Conservation (phyloP, 2,888 invertebrate species). For the Drosophila falleni region DNA sequence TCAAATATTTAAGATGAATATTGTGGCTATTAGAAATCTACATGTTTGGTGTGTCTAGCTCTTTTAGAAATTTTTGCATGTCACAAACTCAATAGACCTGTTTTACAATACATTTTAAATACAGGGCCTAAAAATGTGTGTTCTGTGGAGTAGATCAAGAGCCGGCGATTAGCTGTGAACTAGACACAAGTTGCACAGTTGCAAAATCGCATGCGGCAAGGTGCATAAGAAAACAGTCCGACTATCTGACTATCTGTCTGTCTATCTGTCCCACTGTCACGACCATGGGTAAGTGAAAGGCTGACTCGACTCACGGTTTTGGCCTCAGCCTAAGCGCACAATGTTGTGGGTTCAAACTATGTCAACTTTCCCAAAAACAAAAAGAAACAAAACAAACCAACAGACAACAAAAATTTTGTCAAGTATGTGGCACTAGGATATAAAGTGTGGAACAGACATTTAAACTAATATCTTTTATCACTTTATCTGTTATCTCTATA, state of each 20-base stretch:
- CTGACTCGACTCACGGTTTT: constrained; percentile 72
- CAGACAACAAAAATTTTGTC: constrained; percentile 34
- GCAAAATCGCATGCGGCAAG: constrained; percentile 36
- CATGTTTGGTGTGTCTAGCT: not conserved
- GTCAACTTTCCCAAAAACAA: constrained; percentile 72
- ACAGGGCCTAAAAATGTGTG: not conserved
- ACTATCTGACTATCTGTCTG: constrained; percentile 7
- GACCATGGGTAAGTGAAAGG: constrained; percentile 67
- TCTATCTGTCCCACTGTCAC: constrained; percentile 28
- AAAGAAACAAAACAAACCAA: not conserved
- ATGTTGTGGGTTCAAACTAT: constrained; percentile 67
- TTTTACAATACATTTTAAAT: too few species aligned
- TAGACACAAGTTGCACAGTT: constrained; percentile 31
- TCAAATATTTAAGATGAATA: too few species aligned
- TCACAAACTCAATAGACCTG: not conserved
- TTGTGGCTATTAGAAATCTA: not conserved
- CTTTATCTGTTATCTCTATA: constrained; percentile 16
- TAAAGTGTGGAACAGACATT: constrained; percentile 35
- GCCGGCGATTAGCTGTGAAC: constrained; percentile 54
- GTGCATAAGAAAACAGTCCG: constrained; percentile 38
- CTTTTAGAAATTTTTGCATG: too few species aligned
- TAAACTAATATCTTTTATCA: constrained; percentile 21
- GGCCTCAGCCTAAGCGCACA: constrained; percentile 38
- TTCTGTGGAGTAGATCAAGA: constrained; percentile 38
- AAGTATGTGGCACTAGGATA: constrained; percentile 57